Conservation (phyloP, 2,113 vertebrate genomes). For the Pterophyllum scalare region DNA sequence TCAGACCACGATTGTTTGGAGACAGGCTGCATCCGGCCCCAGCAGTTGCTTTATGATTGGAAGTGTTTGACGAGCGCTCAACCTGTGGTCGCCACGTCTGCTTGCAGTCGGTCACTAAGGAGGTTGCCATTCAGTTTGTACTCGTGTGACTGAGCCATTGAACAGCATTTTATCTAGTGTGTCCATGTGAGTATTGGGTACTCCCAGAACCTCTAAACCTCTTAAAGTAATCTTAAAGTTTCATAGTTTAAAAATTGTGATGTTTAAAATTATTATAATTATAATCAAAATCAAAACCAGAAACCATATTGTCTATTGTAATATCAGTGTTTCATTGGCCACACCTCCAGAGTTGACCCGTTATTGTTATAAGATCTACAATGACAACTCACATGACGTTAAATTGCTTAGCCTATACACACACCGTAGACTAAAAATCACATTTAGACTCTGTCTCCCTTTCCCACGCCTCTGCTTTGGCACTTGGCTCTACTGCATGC, state of each 20-base stretch:
- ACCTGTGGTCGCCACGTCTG: not conserved
- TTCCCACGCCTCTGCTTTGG: conserved; percentile 30
- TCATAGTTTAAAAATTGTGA: not conserved
- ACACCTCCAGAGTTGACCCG: not conserved
- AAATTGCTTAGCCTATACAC: not conserved
- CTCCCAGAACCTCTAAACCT: not conserved
- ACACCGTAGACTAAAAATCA: conserved; percentile 8
- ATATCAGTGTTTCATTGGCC: not conserved
- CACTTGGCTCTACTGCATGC: conserved; percentile 54
- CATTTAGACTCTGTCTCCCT: conserved; percentile 11
- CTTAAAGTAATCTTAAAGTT: not conserved
- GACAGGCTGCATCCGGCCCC: too few species aligned
- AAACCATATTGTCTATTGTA: not conserved
- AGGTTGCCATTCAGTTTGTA: not conserved
- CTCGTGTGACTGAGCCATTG: not conserved
- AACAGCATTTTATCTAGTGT: not conserved
- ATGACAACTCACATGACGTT: not conserved
- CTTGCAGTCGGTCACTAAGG: fast-evolving
- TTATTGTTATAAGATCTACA: not conserved
- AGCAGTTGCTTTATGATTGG: too few species aligned
- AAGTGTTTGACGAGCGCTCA: too few species aligned
- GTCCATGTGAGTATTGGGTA: not conserved
- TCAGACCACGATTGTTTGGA: not conserved
- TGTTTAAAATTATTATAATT: too few species aligned
- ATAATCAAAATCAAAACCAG: not conserved